phyloP scores from a whole-genome alignment of 2,113 vertebrate species.

The Alexandromys fortis region DNA sequence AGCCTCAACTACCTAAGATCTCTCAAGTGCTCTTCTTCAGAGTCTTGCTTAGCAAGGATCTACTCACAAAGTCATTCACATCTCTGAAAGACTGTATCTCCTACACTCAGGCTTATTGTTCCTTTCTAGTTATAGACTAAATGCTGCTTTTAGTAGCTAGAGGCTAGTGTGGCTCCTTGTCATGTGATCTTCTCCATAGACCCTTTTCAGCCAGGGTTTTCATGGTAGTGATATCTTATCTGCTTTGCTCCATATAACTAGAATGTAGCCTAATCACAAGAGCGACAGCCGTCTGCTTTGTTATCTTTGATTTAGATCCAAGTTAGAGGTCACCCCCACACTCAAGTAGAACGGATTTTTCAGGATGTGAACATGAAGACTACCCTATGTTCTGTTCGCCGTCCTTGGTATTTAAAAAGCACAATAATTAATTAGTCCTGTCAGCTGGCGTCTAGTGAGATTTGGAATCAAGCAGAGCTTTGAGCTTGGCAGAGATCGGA shows the following conservation, averaged over 20 bases:
- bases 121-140: conserved; percentile 15
- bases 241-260: background rate
- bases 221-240: background rate
- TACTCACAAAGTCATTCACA: background rate
- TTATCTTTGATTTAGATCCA: background rate
- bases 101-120: background rate
- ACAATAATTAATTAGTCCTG: conserved; percentile 45
- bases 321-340: background rate
- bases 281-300: background rate
- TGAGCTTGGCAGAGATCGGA: conserved; percentile 43
- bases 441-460: conserved; percentile 10
- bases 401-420: conserved; percentile 34
- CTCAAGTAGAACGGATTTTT: background rate
- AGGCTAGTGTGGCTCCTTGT: background rate
- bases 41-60: background rate
- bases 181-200: background rate
- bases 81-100: background rate
- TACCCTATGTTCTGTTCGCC: background rate
- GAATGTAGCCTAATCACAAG: background rate
- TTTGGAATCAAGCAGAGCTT: conserved; percentile 53
- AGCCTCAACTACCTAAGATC: background rate
- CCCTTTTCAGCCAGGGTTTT: background rate
- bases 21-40: background rate
- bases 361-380: background rate
- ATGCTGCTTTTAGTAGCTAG: background rate